Conservation (phyloP, 2,113 vertebrate species). For the Sinocyclocheilus maitianheensis region DNA sequence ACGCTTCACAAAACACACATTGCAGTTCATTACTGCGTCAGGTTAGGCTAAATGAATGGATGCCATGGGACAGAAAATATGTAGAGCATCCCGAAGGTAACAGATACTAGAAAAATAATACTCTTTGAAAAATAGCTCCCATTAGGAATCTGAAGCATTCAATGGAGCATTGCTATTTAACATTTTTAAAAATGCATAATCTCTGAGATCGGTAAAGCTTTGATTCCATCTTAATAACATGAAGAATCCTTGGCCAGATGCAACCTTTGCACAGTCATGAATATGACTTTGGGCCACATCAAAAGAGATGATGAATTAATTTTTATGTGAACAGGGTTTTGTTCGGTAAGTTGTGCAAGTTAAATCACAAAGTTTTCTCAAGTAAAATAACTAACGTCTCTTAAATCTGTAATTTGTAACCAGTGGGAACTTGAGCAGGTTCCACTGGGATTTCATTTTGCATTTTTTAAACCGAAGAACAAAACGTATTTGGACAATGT, state of each 20-base stretch:
- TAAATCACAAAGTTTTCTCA: neutral
- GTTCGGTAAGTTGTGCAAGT: neutral
- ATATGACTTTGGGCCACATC: neutral
- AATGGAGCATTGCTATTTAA: neutral
- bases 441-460: neutral
- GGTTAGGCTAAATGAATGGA: too few species aligned
- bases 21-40: too few species aligned
- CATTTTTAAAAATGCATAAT: conserved; percentile 34
- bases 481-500: neutral
- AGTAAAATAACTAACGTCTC: neutral
- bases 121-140: too few species aligned
- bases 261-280: neutral
- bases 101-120: too few species aligned
- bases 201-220: conserved; percentile 29
- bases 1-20: too few species aligned
- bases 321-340: neutral
- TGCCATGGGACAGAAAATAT: too few species aligned
- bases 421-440: neutral
- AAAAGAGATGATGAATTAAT: neutral
- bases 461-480: neutral
- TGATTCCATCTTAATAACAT: conserved; percentile 8
- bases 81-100: too few species aligned
- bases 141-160: too few species aligned
- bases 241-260: neutral
- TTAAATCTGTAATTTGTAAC: neutral